Base-by-base conservation (phyloP, 2,797 vertebrate species). In the Arrhamphus sclerolepis region DNA sequence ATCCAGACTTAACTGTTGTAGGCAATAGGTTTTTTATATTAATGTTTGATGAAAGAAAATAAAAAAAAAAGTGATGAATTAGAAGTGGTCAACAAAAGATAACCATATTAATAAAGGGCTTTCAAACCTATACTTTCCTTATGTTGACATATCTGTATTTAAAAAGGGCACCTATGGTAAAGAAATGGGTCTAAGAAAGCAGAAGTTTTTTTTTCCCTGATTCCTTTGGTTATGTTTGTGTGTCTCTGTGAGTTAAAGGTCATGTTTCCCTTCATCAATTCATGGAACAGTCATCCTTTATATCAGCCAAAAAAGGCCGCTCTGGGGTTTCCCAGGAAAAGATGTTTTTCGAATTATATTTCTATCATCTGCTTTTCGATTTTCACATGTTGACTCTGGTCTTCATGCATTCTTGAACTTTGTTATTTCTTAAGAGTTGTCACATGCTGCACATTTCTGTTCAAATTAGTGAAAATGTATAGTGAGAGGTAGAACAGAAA, bases 171-270 rank as follows among this genome's bases (percentile, higher is more conserved):
- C 3, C 24, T 26, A 2, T 26, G 24, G 24, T 3, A 26, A 26
- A 26, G 3, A 26, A 26, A 26, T 26, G 24, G 24, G 24, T 26
- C 24, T 5, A 13, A 38, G 34, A 38, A 3, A 38, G 34, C 13
- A 1, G 34, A 38, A 38, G 1, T 14, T 38, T 14, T 38, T 14
- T 38, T 14, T 38, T 38, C 1, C n/a, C n/a, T n/a, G n/a, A 16
- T 38, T 16, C 14, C 14, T 13, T 3, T 13, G 13, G 34, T 38
- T 38, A 4, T 55, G 56, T 79, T 60, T 65, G 2, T 57, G 17
- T 58, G 22, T 56, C 39, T 70, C 40, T 53, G 6, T 76, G 54
- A 61, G 70, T 77, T 40, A 85, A 26, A 46, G 69, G 58, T 83
- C 66, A 56, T 5, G 4, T 49, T 6, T 61, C 52, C 31, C 4